phyloP scores from a whole-genome alignment of 2,797 vertebrate genomes.

The Argya squamiceps region DNA sequence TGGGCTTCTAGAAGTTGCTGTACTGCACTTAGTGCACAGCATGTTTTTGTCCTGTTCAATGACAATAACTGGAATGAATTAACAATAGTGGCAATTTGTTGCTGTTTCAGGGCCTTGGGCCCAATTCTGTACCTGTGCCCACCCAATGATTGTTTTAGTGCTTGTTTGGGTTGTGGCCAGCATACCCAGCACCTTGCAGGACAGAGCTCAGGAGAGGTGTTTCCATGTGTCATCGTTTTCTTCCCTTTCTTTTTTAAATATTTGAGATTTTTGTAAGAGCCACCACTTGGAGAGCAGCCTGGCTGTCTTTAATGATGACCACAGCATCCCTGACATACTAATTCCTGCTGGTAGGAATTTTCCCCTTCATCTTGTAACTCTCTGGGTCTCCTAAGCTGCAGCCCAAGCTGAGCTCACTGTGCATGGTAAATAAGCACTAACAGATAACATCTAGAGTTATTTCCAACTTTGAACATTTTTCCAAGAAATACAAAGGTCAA shows the following conservation, averaged over 20 bases:
- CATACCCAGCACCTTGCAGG: not conserved
- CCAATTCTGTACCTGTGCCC: not conserved
- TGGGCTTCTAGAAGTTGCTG: not conserved
- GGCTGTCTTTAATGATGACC: not conserved
- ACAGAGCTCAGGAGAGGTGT: not conserved
- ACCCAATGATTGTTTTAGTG: fast-evolving
- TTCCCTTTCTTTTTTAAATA: not conserved
- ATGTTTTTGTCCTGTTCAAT: fast-evolving
- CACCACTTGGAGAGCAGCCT: not conserved
- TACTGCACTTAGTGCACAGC: not conserved
- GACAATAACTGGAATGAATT: not conserved
- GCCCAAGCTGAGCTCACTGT: not conserved
- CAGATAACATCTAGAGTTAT: slow-evolving; percentile 33
- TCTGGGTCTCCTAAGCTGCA: not conserved
- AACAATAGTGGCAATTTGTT: not conserved
- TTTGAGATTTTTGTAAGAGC: not conserved
- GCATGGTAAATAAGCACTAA: not conserved
- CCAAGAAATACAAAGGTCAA: slow-evolving; percentile 53
- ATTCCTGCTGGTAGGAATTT: not conserved
- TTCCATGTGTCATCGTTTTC: not conserved
- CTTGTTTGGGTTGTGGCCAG: not conserved
- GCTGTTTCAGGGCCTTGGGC: not conserved
- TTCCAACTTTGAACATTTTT: slow-evolving; percentile 34
- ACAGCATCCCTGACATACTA: not conserved
- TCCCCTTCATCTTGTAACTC: not conserved